A percentile compares a stretch with the other conserved stretches of the same genome.
phyloP scores from a whole-genome alignment of 1,140 invertebrate species.

The Sarcophaga peregrina region DNA sequence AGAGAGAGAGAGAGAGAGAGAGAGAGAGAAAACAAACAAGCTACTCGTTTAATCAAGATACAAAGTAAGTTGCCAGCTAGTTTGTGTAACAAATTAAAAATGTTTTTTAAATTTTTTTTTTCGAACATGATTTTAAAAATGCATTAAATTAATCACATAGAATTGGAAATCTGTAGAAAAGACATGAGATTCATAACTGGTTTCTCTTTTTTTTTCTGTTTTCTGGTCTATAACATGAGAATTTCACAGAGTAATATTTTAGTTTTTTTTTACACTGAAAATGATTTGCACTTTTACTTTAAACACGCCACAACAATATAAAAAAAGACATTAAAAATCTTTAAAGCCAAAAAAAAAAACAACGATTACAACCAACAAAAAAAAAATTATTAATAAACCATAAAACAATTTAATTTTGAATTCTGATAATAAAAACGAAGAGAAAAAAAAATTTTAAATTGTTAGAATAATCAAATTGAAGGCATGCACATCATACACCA shows the following conservation, averaged over 20 bases:
- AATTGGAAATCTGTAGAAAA: not conserved
- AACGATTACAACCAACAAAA: not conserved
- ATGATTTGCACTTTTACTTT: slow-evolving; percentile 15
- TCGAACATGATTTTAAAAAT: not conserved
- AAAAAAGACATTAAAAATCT: not conserved
- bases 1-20: no score
- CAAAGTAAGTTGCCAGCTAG: no score
- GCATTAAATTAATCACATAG: slow-evolving; percentile 3
- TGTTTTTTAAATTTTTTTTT: no score
- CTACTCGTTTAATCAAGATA: no score
- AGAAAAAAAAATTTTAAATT: no score
- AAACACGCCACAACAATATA: not conserved
- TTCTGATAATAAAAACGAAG: no score
- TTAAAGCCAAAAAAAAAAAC: not conserved
- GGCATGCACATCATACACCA: no score
- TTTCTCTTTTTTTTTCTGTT: no score
- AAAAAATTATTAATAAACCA: not conserved
- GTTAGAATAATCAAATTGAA: no score
- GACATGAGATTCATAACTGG: not conserved
- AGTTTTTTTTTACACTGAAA: not conserved
- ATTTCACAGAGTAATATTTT: not conserved
- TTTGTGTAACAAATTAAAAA: no score
- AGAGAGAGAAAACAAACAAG: no score
- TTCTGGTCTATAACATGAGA: not conserved
- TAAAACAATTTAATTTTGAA: no score